Base-by-base conservation (phyloP, 2,113 vertebrate species). In the Neolamprologus falcicula region DNA sequence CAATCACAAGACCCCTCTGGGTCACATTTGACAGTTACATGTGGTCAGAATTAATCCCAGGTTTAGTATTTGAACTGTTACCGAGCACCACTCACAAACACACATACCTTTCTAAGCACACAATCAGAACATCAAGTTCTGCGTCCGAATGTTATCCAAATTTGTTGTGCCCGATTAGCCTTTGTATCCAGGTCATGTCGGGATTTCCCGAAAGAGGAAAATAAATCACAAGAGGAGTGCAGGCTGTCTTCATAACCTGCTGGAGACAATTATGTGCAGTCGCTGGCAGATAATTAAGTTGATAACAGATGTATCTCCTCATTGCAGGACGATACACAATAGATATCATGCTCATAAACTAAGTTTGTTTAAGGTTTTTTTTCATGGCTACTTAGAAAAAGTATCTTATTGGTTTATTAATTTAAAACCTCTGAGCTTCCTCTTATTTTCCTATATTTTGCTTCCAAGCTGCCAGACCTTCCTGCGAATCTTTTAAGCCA, bases 191-290 rank as follows among this genome's bases (percentile, higher is more conserved):
- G 91, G 92, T 93, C 88, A 85, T 84, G 86, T 88, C 79, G 83
- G 83, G 82, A 84, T 91, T 85, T 94, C 90, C 92, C 42, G 61
- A 66, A 82, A 71, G 71, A 84, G 88, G 73, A 87, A 93, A 93
- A 93, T 83, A 88, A 92, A 89, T 92, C 84, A 71, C 86, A 84
- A 86, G 78, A 63, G 66, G 68, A 85, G 80, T 17, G 9, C 55
- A 86, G 79, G 83, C 83, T 89, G 55, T 94, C 87, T 93, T 94
- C 94, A 90, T 95, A 90, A 94, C 91, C 89, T 87, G 88, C 66
- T 88, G 82, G 66, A 88, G 87, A 90, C 88, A 90, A 91, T 91
- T 92, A 89, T 76, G 83, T 93, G 92, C 93, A 90, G 83, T 92
- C 61, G 8, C 63, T 89, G 47, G 89, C 91, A 89, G 94, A 94